Evolutionary conservation across 30 jellyfish, hydroid and myxozoan species (phyloP).

Genomic region (Aurelia aurita complex sp. Pacific): DNA sequence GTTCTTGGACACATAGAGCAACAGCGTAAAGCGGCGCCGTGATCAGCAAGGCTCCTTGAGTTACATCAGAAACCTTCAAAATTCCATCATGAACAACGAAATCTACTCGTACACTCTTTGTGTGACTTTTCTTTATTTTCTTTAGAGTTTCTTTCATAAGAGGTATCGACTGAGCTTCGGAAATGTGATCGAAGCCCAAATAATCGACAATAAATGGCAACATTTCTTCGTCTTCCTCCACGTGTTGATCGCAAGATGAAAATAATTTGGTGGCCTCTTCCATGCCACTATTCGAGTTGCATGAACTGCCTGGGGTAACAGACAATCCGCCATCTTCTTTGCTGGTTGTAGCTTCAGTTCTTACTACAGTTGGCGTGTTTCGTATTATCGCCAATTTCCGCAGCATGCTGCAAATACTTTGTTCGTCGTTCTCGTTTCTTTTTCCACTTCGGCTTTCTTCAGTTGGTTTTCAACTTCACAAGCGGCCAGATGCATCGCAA

Average conservation of each 20-base stretch:
- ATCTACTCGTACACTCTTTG: constrained; percentile 90
- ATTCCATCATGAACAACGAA: constrained; percentile 88
- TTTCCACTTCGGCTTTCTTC: background rate
- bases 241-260: constrained; percentile 60
- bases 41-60: constrained; percentile 96
- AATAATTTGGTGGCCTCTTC: constrained; percentile 62
- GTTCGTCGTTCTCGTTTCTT: background rate
- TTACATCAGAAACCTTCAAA: constrained; percentile 77
- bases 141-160: constrained; percentile 93
- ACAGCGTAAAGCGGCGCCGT: constrained; percentile 99
- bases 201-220: constrained; percentile 95
- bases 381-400: constrained; percentile 61
- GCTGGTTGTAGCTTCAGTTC: constrained; percentile 33
- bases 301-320: constrained; percentile 25
- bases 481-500: constrained; percentile 57
- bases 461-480: constrained; percentile 7
- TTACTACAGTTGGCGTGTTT: constrained; percentile 29
- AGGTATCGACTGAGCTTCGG: constrained; percentile 98
- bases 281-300: constrained; percentile 35
- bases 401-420: constrained; percentile 25
- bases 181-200: constrained; percentile 94
- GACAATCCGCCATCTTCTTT: constrained; percentile 33
- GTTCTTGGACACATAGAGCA: constrained; percentile 97
- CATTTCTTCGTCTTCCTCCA: constrained; percentile 78
- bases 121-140: constrained; percentile 88